Base-by-base conservation (phyloP, 2,888 invertebrate genomes). In the Nomada fucata region DNA sequence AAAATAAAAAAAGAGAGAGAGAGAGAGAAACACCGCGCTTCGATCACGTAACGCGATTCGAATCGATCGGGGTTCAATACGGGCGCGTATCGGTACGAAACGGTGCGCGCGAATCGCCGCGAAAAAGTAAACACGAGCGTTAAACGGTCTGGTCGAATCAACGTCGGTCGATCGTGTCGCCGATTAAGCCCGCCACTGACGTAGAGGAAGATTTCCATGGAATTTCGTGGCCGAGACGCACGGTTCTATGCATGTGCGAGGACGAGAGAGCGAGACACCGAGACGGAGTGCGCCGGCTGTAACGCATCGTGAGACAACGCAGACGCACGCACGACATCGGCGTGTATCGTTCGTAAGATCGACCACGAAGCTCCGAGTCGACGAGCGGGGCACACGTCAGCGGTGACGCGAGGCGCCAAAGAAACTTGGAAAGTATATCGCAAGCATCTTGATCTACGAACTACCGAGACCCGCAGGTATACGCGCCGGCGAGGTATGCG, bases 401-500 rank as follows among this genome's bases (percentile, higher is more conserved):
- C 29, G 26, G 52, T 60, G 74, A 74, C 80, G 23, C 36, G 36
- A 44, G 80, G 53, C 44, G 23, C 18, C 52, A 23, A 23, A 59
- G 55, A 60, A 55, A 36, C 47, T 50, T 50, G 36, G 59, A 59
- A 65, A 57, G 65, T 53, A 69, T 52, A 65, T 29, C 61, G 23
- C 26, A 29, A 63, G 70, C 59, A 10, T 9, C 47, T 59, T 71
- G 64, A 81, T 68, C 82, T 50, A 23, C 68, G 59, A 26, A 44
- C 42, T 60, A 74, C 78, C 74, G 55, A 74, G 83, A 83, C 83
- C 83, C 36, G 7, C 36, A 36, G 36, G 36, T 75, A 68, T 10
- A 71, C 65, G 23, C 11, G 15, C 53, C 42, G 26, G 36, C 57
- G 71, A 70, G 73, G 60, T n/a, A 64, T 70, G 65, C 44, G 64